These are phyloP conservation scores for Zapus hudsonius DNA, from an alignment of 2,113 vertebrate species.

Conservation along the genomic window DNA sequence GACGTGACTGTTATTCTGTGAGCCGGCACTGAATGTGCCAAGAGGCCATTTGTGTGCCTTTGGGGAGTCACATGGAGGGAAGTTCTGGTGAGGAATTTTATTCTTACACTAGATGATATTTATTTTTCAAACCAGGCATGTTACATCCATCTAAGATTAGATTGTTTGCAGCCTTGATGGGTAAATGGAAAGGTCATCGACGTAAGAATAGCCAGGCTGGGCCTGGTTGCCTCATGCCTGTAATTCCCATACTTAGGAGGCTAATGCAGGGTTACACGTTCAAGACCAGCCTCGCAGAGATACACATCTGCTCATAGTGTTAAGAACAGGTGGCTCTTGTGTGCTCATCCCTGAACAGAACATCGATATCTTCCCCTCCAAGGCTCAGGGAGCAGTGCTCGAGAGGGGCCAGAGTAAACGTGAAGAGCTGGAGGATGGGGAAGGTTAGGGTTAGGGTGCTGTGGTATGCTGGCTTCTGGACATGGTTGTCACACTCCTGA, in stretches of 20 bases:
- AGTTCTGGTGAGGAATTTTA: not conserved
- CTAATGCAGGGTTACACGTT: not conserved
- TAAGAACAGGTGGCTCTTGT: no score
- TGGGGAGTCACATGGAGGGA: not conserved
- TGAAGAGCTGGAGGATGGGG: no score
- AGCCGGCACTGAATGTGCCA: not conserved
- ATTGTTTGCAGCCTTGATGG: not conserved
- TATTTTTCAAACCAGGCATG: not conserved
- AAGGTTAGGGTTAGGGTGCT: no score
- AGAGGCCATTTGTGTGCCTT: constrained; percentile 4
- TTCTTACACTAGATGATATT: not conserved
- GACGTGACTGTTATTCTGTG: not conserved
- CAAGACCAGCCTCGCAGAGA: not conserved
- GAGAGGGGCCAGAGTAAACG: no score
- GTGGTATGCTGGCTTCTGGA: no score
- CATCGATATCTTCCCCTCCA: no score
- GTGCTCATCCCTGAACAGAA: no score
- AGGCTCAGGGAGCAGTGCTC: no score
- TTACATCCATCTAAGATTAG: not conserved
- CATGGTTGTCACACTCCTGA: no score
- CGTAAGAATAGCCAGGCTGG: not conserved
- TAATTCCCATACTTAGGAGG: not conserved
- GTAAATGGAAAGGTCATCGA: not conserved
- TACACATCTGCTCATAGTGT: no score
- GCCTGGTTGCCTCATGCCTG: not conserved